phyloP scores from a whole-genome alignment of 2,888 invertebrate genomes.

The Escarpia spicata region DNA sequence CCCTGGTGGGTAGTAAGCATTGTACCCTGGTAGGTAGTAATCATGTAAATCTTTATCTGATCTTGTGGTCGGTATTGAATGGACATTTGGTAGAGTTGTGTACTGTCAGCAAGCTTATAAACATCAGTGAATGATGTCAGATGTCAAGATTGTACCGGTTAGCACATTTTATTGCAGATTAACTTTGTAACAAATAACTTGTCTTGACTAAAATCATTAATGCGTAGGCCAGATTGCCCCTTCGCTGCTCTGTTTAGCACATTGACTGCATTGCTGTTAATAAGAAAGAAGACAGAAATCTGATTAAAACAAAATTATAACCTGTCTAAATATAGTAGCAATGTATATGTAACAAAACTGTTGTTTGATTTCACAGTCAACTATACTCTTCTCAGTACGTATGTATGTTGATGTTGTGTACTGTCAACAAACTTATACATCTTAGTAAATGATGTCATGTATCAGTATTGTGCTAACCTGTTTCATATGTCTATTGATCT shows the following conservation, averaged over 20 bases:
- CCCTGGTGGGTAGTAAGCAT: neutral
- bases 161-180: neutral
- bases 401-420: no score
- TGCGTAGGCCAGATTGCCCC: no score
- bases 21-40: neutral
- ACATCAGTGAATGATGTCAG: neutral
- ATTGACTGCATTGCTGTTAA: no score
- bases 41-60: neutral
- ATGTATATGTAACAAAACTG: neutral
- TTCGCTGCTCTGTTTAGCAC: no score
- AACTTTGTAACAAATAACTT: neutral
- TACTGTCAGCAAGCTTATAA: neutral
- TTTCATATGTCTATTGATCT: no score
- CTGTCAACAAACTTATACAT: no score
- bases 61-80: neutral
- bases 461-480: no score
- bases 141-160: neutral
- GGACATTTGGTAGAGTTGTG: neutral
- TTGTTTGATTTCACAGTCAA: neutral
- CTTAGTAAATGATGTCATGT: no score
- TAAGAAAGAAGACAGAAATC: no score
- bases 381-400: neutral
- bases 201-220: no score
- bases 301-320: neutral
- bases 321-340: neutral